phyloP scores from a whole-genome alignment of 2,113 vertebrate species.

The Archilochus colubris region DNA sequence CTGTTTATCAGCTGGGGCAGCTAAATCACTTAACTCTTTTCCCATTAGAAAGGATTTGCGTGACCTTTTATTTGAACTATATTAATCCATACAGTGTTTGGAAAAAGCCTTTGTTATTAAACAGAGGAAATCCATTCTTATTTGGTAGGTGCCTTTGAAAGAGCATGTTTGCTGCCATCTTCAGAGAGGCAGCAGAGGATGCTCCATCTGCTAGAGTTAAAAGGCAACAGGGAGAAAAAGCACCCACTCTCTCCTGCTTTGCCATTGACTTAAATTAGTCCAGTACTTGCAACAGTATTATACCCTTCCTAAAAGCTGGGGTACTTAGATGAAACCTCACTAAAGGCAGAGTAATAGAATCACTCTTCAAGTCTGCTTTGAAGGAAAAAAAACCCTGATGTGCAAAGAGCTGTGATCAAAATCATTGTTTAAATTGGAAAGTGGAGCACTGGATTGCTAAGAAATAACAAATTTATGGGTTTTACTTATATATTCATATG shows the following conservation, averaged over 20 bases:
- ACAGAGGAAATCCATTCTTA: not conserved
- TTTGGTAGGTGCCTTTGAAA: not conserved
- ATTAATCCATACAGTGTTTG: not conserved
- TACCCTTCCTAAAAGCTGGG: not conserved
- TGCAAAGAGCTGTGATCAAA: not conserved
- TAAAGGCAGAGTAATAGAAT: not conserved
- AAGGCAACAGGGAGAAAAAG: not conserved
- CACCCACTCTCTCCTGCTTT: not conserved
- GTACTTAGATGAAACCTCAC: not conserved
- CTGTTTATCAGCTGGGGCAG: not conserved
- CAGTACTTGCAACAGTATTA: not conserved
- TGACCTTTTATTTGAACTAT: conserved; percentile 33
- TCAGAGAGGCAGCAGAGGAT: not conserved
- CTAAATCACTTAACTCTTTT: conserved; percentile 38
- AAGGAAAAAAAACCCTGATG: not conserved
- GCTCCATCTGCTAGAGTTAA: not conserved
- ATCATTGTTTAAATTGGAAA: not conserved
- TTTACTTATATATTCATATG: not conserved
- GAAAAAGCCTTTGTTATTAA: not conserved
- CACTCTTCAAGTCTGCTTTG: not conserved
- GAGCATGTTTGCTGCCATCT: not conserved
- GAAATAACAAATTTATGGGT: not conserved
- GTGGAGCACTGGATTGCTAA: not conserved
- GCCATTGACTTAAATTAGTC: not conserved
- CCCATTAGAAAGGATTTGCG: not conserved